phyloP scores from a whole-genome alignment of 2,113 vertebrate genomes.

The Pelmatolapia mariae region DNA sequence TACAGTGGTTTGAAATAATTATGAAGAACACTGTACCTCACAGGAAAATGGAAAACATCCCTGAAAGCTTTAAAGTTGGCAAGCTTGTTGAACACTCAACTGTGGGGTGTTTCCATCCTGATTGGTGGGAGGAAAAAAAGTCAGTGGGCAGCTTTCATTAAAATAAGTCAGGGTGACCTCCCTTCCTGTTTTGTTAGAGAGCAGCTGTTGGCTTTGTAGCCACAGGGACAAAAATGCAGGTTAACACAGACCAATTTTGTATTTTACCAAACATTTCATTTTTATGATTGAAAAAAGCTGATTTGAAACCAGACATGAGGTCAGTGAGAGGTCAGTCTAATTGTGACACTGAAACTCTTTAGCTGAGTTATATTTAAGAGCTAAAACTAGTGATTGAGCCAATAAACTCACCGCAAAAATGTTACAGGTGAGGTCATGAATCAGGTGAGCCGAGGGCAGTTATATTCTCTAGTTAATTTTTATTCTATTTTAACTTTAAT shows the following conservation, averaged over 20 bases:
- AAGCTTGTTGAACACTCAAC: not conserved
- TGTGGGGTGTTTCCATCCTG: not conserved
- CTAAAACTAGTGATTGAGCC: not conserved
- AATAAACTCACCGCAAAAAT: not conserved
- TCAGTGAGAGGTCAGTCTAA: not conserved
- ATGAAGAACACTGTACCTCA: not conserved
- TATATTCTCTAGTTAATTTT: not conserved
- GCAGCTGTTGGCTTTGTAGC: not conserved
- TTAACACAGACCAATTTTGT: not conserved
- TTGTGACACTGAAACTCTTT: not conserved
- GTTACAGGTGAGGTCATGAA: fast-evolving
- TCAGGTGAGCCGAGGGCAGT: not conserved
- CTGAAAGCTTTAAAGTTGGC: not conserved
- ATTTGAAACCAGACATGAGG: not conserved
- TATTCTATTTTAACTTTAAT: not conserved
- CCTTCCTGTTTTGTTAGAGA: not conserved
- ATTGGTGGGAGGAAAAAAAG: not conserved
- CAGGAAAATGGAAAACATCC: not conserved
- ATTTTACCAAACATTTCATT: not conserved
- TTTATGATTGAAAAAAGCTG: not conserved
- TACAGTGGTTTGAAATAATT: not conserved
- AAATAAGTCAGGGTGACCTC: not conserved
- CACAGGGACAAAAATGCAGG: not conserved
- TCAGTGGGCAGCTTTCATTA: not conserved
- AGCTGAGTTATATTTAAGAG: not conserved